Evolutionary conservation across 2,888 invertebrate species (phyloP).

Genomic region (Eustalomyia histrio): DNA sequence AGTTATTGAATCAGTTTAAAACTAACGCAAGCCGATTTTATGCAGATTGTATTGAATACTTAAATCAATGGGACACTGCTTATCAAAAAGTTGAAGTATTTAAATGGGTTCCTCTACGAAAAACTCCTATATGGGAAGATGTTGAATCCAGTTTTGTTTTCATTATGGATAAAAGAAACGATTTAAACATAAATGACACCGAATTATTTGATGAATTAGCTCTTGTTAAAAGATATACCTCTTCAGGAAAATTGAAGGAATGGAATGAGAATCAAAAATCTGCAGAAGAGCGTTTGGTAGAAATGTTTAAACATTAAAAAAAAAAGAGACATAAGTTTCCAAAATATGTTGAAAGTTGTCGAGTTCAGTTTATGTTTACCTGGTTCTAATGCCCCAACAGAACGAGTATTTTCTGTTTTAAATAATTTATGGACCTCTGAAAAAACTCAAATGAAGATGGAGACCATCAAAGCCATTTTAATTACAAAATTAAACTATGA

Average conservation of each 20-base stretch:
- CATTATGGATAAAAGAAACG: conserved; percentile 41
- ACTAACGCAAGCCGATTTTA: conserved; percentile 34
- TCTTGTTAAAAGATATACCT: conserved; percentile 43
- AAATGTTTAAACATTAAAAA: conserved; percentile 36
- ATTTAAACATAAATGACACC: conserved; percentile 32
- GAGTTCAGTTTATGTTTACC: conserved; percentile 54
- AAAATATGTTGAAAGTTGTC: conserved; percentile 35
- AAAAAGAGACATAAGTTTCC: conserved; percentile 4
- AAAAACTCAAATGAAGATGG: conserved; percentile 33
- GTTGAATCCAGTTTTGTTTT: conserved; percentile 46
- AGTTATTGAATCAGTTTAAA: conserved; percentile 25
- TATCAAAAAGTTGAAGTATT: conserved; percentile 48
- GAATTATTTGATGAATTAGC: conserved; percentile 46
- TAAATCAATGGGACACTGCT: conserved; percentile 49
- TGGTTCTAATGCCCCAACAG: conserved; percentile 44
- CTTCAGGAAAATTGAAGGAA: conserved; percentile 25
- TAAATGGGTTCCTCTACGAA: conserved; percentile 49
- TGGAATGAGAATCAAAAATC: conserved; percentile 8
- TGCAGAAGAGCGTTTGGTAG: conserved; percentile 47
- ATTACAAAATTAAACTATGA: no score
- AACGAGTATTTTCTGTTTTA: conserved; percentile 35
- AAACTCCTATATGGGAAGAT: conserved; percentile 40
- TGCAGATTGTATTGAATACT: conserved; percentile 49
- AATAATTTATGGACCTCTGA: conserved; percentile 40
- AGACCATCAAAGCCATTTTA: no score